Percentiles rank a stretch among this genome's conserved stretches.
Evolutionary conservation across 2,797 vertebrate genomes (phyloP).

Genomic region (Cossypha niveicapilla): DNA sequence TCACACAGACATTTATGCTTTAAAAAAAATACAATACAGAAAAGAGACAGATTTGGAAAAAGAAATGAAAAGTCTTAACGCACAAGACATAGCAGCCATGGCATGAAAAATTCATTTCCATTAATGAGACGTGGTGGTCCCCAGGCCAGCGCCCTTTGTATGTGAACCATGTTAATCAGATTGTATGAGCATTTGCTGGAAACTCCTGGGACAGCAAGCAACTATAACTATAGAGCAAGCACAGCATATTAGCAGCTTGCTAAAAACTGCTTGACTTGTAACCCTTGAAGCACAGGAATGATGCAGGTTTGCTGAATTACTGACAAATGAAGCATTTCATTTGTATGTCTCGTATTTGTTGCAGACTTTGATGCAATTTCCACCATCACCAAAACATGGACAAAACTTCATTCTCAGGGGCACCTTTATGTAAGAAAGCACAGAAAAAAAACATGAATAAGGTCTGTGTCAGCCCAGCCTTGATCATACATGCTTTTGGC

Average conservation of each 20-base stretch:
- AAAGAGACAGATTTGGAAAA: neutral
- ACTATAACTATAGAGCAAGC: slow-evolving; percentile 56
- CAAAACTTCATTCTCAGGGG: neutral
- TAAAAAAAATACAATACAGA: neutral
- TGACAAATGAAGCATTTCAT: neutral
- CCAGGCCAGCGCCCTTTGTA: slow-evolving; percentile 67
- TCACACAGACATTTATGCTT: neutral
- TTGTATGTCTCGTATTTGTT: neutral
- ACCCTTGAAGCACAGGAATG: slow-evolving; percentile 58
- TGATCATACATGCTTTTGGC: rapidly evolving
- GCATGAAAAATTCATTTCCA: slow-evolving; percentile 73
- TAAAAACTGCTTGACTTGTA: slow-evolving; percentile 72
- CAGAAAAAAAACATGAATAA: neutral
- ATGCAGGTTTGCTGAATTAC: neutral
- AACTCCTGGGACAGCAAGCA: slow-evolving; percentile 65
- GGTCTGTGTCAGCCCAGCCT: neutral
- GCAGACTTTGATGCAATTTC: neutral
- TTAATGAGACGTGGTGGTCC: slow-evolving; percentile 66
- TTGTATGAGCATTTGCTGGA: slow-evolving; percentile 66
- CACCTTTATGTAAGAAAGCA: neutral
- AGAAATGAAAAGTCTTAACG: neutral
- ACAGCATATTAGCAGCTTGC: slow-evolving; percentile 64
- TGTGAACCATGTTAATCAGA: slow-evolving; percentile 73
- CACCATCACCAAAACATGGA: neutral
- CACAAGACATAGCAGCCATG: neutral